Conservation (phyloP, 2,113 vertebrate species). For the Chinchilla lanigera region DNA sequence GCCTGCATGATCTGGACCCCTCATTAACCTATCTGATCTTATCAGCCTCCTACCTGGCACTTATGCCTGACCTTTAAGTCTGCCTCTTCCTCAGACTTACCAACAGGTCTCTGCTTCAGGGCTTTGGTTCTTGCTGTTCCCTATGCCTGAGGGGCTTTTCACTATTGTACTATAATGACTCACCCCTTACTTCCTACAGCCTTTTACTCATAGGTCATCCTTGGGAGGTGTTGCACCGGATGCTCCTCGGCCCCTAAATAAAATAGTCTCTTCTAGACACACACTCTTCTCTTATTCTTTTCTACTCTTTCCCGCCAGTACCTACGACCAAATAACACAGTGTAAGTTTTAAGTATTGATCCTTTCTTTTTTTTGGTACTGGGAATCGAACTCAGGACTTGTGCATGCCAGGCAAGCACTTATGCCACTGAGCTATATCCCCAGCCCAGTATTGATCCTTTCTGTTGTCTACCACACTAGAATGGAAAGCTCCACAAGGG, state of each 20-base stretch:
- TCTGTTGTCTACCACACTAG: neutral
- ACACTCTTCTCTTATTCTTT: neutral
- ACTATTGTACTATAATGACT: rapidly evolving
- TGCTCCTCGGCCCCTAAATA: neutral
- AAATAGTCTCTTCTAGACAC: neutral
- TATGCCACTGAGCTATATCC: no score
- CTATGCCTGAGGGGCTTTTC: neutral
- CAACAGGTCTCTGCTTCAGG: neutral
- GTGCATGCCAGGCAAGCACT: no score
- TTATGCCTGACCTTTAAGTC: neutral
- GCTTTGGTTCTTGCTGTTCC: neutral
- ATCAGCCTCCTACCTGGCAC: neutral
- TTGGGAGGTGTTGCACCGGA: neutral
- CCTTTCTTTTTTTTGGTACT: no score
- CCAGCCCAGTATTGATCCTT: neutral
- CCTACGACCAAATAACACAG: neutral
- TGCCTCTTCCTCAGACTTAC: neutral
- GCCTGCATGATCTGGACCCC: neutral
- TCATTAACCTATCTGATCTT: neutral
- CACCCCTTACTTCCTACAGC: neutral
- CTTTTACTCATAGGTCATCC: neutral
- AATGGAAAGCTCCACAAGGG: neutral
- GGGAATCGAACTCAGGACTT: no score
- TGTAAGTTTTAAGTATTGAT: neutral
- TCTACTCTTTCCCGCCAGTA: neutral